Base-by-base conservation (phyloP, 2,113 vertebrate species). In the Lepisosteus oculatus region DNA sequence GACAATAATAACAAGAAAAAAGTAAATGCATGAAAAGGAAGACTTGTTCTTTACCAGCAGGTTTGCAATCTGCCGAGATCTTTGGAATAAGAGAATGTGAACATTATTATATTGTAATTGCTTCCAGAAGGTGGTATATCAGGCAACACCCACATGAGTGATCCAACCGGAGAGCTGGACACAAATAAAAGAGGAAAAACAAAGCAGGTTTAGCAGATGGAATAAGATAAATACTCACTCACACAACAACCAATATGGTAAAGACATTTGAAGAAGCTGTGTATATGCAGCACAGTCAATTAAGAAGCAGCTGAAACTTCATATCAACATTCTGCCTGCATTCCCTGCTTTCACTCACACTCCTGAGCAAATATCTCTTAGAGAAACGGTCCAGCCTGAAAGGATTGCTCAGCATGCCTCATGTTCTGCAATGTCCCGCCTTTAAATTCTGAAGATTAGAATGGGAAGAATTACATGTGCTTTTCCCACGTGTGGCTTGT, bases 21-120 rank as follows among this genome's bases (percentile, higher is more conserved):
- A 3, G 4, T 29, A 3, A 44, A 14, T 11, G 44, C 56, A 59
- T 15, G 43, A 62, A 8, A 29, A 56, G 17, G 57, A 63, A 59
- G 45, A 59, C 17, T 69, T 45, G 72, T 70, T 67, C 57, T 59
- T 42, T 65, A 83, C 76, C 76, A 83, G 79, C 83, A 77, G 74
- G 78, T 79, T 80, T 76, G 81, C 85, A 89, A 89, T 89, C 85
- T 87, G 83, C 83, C 83, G 84, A 80, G 80, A 75, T 74, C 9
- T 77, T 72, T 80, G 78, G 80, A 78, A 83, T 86, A 78, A 84
- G 85, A 85, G 83, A 84, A 87, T 85, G 80, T 79, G 79, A 79
- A 78, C 79, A 87, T 85, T 81, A 85, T 80, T 81, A 74, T 73
- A 68, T 73, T 68, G 74, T 84, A 86, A 88, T 86, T 87, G 84